Base-by-base conservation (phyloP, 2,888 invertebrate species). In the Athrips mouffetella region DNA sequence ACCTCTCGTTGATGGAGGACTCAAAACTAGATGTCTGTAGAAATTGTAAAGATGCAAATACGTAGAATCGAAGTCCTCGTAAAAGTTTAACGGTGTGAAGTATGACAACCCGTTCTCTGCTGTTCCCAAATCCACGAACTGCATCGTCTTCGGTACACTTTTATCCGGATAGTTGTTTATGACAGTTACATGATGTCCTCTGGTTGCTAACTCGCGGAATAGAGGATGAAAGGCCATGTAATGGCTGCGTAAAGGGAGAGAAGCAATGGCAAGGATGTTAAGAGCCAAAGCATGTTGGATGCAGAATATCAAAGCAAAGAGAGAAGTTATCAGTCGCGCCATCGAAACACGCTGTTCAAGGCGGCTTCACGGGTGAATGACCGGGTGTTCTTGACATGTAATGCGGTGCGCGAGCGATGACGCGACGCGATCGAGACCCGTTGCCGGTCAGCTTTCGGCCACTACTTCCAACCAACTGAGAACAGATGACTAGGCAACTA, bases 121-220 rank as follows among this genome's bases (percentile, higher is more conserved):
- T 10, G 72, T 62, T 11, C 64, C 54, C 27, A 92, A 60, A 48
- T 88, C 73, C 15, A 93, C 73, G 54, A 92, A 91, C 39, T 82
- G 84, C 59, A 92, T 90, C 62, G 90, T 91, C 5, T 72, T 58
- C 10, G 80, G 51, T 0, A 82, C 73, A 29, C 78, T 63, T 7
- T 74, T 65, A 45, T 80, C 76, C 0, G 91, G 90, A 55, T 89
- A 92, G 63, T 90, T 89, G 8, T 91, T 91, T 5, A 92, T 78
- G 7, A 92, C 91, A 0, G 92, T 92, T 0, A 93, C 73, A 5
- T 90, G 78, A 57, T 93, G 92, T 0, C 92, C 93, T 7, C 87
- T 81, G 11, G 65, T 63, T 0, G 90, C 90, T 39, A 93, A 65
- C 52, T 89, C 90, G 8, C 81, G 84, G 30, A 93, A 73, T 8